Base-by-base conservation (phyloP, 2,797 vertebrate species). In the Artibeus lituratus region DNA sequence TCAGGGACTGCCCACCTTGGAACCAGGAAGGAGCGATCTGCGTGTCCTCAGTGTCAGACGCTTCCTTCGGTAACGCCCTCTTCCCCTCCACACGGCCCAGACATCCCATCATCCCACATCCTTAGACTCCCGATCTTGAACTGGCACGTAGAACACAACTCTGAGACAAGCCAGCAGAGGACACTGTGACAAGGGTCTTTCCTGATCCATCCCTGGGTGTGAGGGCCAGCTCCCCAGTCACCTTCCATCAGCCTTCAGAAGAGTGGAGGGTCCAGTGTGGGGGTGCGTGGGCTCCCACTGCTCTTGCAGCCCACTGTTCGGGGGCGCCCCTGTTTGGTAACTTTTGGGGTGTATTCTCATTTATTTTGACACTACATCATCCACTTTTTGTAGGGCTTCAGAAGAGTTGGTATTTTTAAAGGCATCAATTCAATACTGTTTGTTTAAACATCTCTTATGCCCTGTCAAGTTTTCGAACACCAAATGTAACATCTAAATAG, bases 141-240 rank as follows among this genome's bases (percentile, higher is more conserved):
- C 39, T 1, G 37, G 32, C 29, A 3, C 37, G 57, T 22, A 7
- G 22, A 22, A 44, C 0, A 1, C 15, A 5, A 47, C 24, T 18
- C 5, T 29, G 18, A 78, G 82, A 35, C 5, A 18, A 24, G n/a
- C 32, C 32, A 5, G 53, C 1, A 15, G n/a, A 35, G 22, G 70
- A 1, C 2, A 4, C 0, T 0, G 69, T 15, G 24, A 26, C 9
- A 3, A 35, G 5, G 7, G 2, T 26, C 35, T 10, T 3, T 15
- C 81, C 3, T 5, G 3, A 11, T 18, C 44, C 0, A 0, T 65
- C 19, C 22, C 0, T 6, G 65, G 37, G 29, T 2, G 1, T 10
- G 19, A 57, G 51, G 6, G 16, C 59, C 32, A 3, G 55, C 3
- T 74, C 42, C 2, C 22, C 2, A 14, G 21, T 0, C 70, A 35